Base-by-base conservation (phyloP, 2,888 invertebrate genomes). In the Hyposoter dolosus region DNA sequence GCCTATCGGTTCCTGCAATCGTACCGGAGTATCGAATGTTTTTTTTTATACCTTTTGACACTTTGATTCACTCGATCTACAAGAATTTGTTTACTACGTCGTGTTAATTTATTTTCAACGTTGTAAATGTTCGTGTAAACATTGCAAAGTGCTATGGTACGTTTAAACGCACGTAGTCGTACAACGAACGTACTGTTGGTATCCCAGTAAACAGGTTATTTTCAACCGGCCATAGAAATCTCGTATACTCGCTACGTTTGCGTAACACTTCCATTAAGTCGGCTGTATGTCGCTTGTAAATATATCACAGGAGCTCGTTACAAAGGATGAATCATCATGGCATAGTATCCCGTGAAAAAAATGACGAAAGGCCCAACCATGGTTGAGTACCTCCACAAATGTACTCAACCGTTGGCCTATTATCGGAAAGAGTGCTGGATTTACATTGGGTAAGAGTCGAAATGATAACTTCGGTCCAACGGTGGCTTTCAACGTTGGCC, bases 221-320 rank as follows among this genome's bases (percentile, higher is more conserved):
- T 72, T 15, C 47, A 72, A 72, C 63, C 63, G 65, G 76, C 35
- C 63, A 63, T 76, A 40, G 71, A 28, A 72, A 56, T 72, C 47
- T 76, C 50, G 71, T 76, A 50, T 50, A 75, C 47, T 45, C 65
- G 71, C 65, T 66, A 45, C 35, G 68, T 35, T 85, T 83, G 80
- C 85, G 60, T 50, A 75, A 83, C 74, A 76, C 76, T 76, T 40
- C 9, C 10, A 32, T 60, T 66, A 69, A 23, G n/a, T n/a, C 35
- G 32, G 10, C 0, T 63, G 23, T 65, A 50, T 65, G 45, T 47
- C 17, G 56, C n/a, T 6, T 72, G 47, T 53, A 72, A 35, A 35
- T 45, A 63, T 56, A 56, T n/a, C 7, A 53, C 53, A 53, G 53
- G 35, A 72, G 35, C 35, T 72, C 50, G 74, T 79, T 63, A 32